A percentile compares a stretch with the other conserved stretches of the same genome.
phyloP scores from a whole-genome alignment of 2,888 invertebrate species.

The Ctenicera cuprea region DNA sequence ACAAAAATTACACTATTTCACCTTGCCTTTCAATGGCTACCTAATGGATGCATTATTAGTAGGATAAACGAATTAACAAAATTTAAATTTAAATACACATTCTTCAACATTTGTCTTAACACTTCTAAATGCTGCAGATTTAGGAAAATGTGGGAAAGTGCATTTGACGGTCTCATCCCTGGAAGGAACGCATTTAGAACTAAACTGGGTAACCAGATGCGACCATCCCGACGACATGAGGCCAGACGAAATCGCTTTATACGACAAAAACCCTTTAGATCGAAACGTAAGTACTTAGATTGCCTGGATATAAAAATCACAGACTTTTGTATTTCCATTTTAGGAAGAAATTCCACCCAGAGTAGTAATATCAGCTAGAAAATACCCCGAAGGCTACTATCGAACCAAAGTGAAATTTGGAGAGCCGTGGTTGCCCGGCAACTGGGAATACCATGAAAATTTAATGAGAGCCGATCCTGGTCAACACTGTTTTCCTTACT shows the following conservation, averaged over 20 bases:
- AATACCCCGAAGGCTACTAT: constrained; percentile 72
- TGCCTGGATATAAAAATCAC: constrained; percentile 1
- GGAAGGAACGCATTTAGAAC: constrained; percentile 73
- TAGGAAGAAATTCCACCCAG: constrained; percentile 72
- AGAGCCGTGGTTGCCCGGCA: constrained; percentile 75
- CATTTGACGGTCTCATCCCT: constrained; percentile 74
- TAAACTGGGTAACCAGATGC: constrained; percentile 74
- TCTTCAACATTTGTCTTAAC: too few species aligned
- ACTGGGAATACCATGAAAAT: constrained; percentile 75
- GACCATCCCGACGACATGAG: constrained; percentile 60
- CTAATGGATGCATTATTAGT: too few species aligned
- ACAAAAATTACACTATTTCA: too few species aligned
- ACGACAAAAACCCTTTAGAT: constrained; percentile 66
- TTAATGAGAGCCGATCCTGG: constrained; percentile 66
- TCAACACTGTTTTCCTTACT: constrained; percentile 81
- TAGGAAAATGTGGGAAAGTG: constrained; percentile 71
- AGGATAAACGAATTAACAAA: too few species aligned
- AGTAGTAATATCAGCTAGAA: constrained; percentile 68
- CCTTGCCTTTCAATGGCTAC: too few species aligned
- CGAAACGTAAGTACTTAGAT: constrained; percentile 63
- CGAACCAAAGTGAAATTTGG: constrained; percentile 76
- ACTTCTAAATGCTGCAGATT: constrained; percentile 23
- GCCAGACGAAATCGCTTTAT: constrained; percentile 68
- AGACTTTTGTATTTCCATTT: constrained; percentile 6
- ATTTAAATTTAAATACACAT: too few species aligned